Evolutionary conservation across 2,888 invertebrate species (phyloP).

Genomic region (Lithosia quadra): DNA sequence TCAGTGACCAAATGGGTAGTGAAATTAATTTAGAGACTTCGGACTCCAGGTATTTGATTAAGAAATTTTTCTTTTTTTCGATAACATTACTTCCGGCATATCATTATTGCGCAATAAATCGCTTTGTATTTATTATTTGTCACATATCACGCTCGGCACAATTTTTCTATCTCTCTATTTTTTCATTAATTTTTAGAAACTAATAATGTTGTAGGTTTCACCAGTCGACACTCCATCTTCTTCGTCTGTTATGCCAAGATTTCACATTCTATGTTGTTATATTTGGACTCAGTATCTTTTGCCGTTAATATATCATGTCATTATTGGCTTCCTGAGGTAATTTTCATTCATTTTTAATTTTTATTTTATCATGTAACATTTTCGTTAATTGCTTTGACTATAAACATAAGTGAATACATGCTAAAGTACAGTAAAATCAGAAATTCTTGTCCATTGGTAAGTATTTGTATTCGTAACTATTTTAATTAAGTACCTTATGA

Average conservation of each 20-base stretch:
- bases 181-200: slow-evolving; percentile 33
- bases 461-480: neutral
- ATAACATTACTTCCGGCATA: slow-evolving; percentile 34
- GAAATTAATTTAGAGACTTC: slow-evolving; percentile 72
- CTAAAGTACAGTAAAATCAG: neutral
- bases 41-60: slow-evolving; percentile 71
- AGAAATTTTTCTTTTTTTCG: slow-evolving; percentile 31
- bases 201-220: slow-evolving; percentile 59
- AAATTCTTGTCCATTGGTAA: neutral
- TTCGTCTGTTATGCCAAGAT: slow-evolving; percentile 64
- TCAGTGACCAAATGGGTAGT: slow-evolving; percentile 79
- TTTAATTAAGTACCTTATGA: too few relatives aligned
- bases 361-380: neutral
- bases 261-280: slow-evolving; percentile 61
- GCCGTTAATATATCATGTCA: slow-evolving; percentile 70
- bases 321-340: slow-evolving; percentile 74
- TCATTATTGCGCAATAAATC: slow-evolving; percentile 69
- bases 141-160: slow-evolving; percentile 29
- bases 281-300: slow-evolving; percentile 69
- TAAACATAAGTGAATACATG: neutral
- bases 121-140: slow-evolving; percentile 40
- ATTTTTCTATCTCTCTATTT: slow-evolving; percentile 33
- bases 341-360: slow-evolving; percentile 33
- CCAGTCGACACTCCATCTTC: slow-evolving; percentile 45
- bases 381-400: neutral